Evolutionary conservation across 2,113 vertebrate genomes (phyloP), one percentile per base, ranked within the genome.

Genomic region (Phyllostomus discolor): DNA sequence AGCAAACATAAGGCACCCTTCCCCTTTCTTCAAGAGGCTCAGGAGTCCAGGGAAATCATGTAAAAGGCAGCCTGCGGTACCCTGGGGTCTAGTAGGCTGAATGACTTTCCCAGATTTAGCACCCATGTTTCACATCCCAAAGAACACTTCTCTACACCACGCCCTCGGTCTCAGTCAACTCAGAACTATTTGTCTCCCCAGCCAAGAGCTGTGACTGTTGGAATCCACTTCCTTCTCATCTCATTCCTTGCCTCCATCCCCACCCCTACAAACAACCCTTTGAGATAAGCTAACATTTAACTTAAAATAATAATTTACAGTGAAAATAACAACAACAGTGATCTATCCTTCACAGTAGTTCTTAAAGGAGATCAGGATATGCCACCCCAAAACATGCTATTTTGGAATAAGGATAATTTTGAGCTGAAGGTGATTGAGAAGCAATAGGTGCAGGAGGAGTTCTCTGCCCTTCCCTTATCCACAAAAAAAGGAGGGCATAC

Each of bases 341-440:
- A 33, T 46, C 17, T 12, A 72, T 54, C 38, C 17, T 94, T 85
- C 48, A 3, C 11, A 66, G 52, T 19, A 38, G 22, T 64, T 95
- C 66, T 52, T 79, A 12, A 62, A 91, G 72, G 20, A 52, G 6
- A 64, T 80, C 73, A 94, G 70, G 33, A 76, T 76, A 50, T 79
- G 72, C 9, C 35, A 43, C 46, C 46, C 7, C 28, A 10, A 50
- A 62, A 64, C 50, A 79, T 24, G 31, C 67, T 57, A n/a, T 57
- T 92, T 82, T 92, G 94, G 67, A 73, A 82, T 75, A 73, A 81
- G 35, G 43, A 66, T 80, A 66, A 75, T 73, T 67, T 91, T 92
- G 57, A 75, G 89, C 48, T 87, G 33, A 92, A 88, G 78, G 43
- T 46, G 81, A 16, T 19, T 66, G 46, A 87, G 73, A 88, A 92